Percentiles rank a stretch among this genome's conserved stretches.
Conservation (phyloP, 1,140 invertebrate species). For the Varroa destructor region DNA sequence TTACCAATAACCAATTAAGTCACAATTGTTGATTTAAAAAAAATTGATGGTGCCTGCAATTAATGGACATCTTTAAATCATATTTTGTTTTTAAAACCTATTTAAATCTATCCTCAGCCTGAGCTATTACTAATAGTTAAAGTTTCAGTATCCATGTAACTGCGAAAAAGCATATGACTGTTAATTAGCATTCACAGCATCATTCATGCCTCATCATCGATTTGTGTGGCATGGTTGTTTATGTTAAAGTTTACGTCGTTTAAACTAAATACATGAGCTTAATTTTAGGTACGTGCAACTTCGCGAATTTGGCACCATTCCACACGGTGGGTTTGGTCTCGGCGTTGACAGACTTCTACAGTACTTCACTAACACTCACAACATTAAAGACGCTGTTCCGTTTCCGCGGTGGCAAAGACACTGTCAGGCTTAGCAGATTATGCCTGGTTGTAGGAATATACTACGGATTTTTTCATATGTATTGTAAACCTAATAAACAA, state of each 20-base stretch:
- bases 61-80: neutral
- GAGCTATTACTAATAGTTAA: too few relatives aligned
- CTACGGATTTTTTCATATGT: too few relatives aligned
- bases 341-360: conserved; percentile 86
- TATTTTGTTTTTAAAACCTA: neutral
- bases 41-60: neutral
- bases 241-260: too few relatives aligned
- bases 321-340: conserved; percentile 84
- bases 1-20: neutral
- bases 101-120: conserved; percentile 18
- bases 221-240: too few relatives aligned
- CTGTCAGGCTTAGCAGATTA: conserved; percentile 53
- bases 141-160: too few relatives aligned
- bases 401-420: conserved; percentile 85
- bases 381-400: conserved; percentile 85
- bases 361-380: conserved; percentile 58
- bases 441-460: neutral
- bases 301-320: conserved; percentile 68
- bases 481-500: too few relatives aligned
- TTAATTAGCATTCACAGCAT: too few relatives aligned
- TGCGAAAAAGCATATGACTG: too few relatives aligned
- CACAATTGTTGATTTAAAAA: neutral
- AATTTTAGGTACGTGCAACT: conserved; percentile 63
- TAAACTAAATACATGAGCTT: too few relatives aligned
- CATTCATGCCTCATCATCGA: too few relatives aligned